phyloP scores from a whole-genome alignment of 2,888 invertebrate species.

The Drosophila neonasuta region DNA sequence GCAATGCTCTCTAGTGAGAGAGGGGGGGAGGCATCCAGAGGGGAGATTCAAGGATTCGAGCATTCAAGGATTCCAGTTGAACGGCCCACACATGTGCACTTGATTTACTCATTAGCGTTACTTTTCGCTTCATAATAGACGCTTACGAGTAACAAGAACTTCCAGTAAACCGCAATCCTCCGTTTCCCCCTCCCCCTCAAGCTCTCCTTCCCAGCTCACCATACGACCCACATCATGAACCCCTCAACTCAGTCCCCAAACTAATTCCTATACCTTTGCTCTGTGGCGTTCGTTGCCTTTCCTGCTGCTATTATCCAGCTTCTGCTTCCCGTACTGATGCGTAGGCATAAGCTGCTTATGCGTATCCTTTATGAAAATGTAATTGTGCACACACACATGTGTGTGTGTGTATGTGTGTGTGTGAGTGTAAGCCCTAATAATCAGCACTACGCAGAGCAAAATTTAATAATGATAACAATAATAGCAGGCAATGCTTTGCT shows the following conservation, averaged over 20 bases:
- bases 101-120: slow-evolving; percentile 78
- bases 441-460: slow-evolving; percentile 59
- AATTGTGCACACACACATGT: slow-evolving; percentile 55
- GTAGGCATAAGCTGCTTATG: slow-evolving; percentile 67
- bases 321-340: slow-evolving; percentile 43
- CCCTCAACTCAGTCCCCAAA: background rate
- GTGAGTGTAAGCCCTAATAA: slow-evolving; percentile 66
- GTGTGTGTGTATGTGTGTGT: background rate
- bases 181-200: background rate
- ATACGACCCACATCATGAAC: background rate
- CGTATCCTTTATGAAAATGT: slow-evolving; percentile 75
- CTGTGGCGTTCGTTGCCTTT: background rate
- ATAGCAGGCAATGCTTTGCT: slow-evolving; percentile 2
- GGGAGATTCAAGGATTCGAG: slow-evolving; percentile 3
- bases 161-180: slow-evolving; percentile 58
- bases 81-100: slow-evolving; percentile 70
- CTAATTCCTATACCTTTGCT: slow-evolving; percentile 6
- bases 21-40: background rate
- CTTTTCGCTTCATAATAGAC: slow-evolving; percentile 74
- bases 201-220: background rate
- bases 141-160: slow-evolving; percentile 60
- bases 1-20: slow-evolving; percentile 11
- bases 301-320: slow-evolving; percentile 24
- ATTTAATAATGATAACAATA: slow-evolving; percentile 31
- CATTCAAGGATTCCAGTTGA: slow-evolving; percentile 61